Evolutionary conservation across 2,888 invertebrate genomes (phyloP), one percentile per base, ranked within the genome.

Genomic region (Dynastes tityus): DNA sequence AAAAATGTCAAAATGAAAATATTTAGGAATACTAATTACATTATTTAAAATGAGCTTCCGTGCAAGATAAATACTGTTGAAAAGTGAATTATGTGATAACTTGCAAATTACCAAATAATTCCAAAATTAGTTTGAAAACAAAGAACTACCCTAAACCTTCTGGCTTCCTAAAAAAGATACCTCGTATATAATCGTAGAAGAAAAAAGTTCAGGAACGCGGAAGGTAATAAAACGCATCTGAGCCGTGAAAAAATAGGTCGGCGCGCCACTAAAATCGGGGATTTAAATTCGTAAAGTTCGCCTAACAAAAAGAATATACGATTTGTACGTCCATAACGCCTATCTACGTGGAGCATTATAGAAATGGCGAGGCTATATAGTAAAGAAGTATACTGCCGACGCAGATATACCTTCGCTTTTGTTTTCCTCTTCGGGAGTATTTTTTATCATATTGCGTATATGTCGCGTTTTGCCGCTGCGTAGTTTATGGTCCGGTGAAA

Each of bases 161-260:
- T 11, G 9, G 8, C 2, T 11, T 2, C 11, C 11, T 8, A 8
- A 8, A 1, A 27, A 61, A 61, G 22, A 61, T 61, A 61, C 22
- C 11, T 61, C 8, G 27, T 61, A 61, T 27, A 61, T 29, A 22
- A 61, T 11, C 29, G 22, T 61, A 11, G 61, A 11, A 22, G 27
- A 61, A 16, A 61, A 61, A 61, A 61, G 22, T 61, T 61, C 61
- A 0, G 11, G 29, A 61, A 22, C 27, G 27, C 29, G 11, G 9
- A 27, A 22, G 49, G 67, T 45, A 68, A 68, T 68, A 68, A 49
- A 68, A 68, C 67, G 49, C 67, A 68, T 68, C 67, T 68, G 67
- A 49, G 22, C 29, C 67, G 49, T 61, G 29, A 68, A 49, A 27
- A 68, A 68, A 68, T 49, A 16, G 27, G 27, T 16, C 49, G n/a